Evolutionary conservation across 2,888 invertebrate species (phyloP).

Genomic region (Aphodius sticticus): DNA sequence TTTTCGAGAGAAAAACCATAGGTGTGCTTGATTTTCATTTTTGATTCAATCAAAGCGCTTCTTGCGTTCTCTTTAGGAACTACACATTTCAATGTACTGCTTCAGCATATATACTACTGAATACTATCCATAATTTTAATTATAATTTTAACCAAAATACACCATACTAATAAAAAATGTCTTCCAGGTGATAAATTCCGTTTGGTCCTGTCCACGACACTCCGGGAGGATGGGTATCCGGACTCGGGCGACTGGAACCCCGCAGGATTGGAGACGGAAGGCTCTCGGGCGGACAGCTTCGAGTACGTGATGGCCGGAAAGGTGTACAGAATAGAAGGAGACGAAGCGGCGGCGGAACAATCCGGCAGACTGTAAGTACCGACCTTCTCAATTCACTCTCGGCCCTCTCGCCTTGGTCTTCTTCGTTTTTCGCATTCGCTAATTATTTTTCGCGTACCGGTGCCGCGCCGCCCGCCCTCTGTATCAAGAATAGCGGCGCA

Average conservation of each 20-base stretch:
- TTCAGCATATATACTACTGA: too few relatives aligned
- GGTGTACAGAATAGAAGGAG: slow-evolving; percentile 95
- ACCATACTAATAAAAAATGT: background rate
- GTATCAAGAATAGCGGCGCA: background rate
- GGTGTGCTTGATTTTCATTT: too few relatives aligned
- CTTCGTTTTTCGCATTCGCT: slow-evolving; percentile 8
- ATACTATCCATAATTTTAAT: too few relatives aligned
- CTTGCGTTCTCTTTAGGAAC: too few relatives aligned
- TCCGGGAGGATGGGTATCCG: slow-evolving; percentile 96
- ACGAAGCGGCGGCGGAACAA: slow-evolving; percentile 87
- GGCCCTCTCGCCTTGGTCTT: slow-evolving; percentile 8
- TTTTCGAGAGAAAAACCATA: too few relatives aligned
- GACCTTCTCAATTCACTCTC: slow-evolving; percentile 28
- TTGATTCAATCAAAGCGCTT: too few relatives aligned
- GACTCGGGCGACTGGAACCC: slow-evolving; percentile 97
- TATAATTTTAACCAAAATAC: too few relatives aligned
- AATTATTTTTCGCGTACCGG: slow-evolving; percentile 5
- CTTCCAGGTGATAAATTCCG: slow-evolving; percentile 71
- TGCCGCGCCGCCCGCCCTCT: slow-evolving; percentile 10
- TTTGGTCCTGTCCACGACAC: slow-evolving; percentile 91
- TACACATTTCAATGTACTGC: too few relatives aligned
- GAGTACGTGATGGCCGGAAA: slow-evolving; percentile 99
- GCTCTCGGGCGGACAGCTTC: slow-evolving; percentile 94
- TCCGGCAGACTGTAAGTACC: slow-evolving; percentile 76
- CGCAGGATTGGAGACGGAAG: slow-evolving; percentile 76